Evolutionary conservation across 2,888 invertebrate genomes (phyloP).

Genomic region (Cosmia pyralina): DNA sequence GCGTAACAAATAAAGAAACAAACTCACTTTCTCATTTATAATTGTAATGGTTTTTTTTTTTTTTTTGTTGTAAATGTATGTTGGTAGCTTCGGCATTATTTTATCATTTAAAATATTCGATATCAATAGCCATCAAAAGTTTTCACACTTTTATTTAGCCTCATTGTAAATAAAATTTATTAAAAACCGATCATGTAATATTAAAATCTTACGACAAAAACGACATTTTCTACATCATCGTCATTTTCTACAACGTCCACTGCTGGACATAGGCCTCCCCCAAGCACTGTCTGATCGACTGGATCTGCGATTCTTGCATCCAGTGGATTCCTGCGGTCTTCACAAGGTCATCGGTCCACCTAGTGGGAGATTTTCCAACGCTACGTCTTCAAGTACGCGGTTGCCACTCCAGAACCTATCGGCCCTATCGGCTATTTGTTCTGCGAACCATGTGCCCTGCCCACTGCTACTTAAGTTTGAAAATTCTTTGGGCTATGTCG

Average conservation of each 20-base stretch:
- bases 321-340: neutral
- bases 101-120: slow-evolving; percentile 12
- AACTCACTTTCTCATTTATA: no score
- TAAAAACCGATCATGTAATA: neutral
- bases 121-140: no score
- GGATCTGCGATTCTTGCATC: neutral
- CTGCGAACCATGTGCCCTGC: neutral
- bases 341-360: neutral
- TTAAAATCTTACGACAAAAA: neutral
- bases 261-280: neutral
- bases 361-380: neutral
- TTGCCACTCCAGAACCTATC: neutral
- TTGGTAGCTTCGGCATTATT: neutral
- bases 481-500: neutral
- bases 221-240: neutral
- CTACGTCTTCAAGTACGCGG: neutral
- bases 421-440: neutral
- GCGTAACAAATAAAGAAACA: no score
- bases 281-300: neutral
- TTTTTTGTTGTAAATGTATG: neutral
- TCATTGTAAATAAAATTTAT: neutral
- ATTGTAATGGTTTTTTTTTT: neutral
- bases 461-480: neutral
- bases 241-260: neutral
- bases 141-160: no score